Evolutionary conservation across 1,140 invertebrate species (phyloP), one percentile per base, ranked within the genome.

Genomic region (Trichonephila inaurata): DNA sequence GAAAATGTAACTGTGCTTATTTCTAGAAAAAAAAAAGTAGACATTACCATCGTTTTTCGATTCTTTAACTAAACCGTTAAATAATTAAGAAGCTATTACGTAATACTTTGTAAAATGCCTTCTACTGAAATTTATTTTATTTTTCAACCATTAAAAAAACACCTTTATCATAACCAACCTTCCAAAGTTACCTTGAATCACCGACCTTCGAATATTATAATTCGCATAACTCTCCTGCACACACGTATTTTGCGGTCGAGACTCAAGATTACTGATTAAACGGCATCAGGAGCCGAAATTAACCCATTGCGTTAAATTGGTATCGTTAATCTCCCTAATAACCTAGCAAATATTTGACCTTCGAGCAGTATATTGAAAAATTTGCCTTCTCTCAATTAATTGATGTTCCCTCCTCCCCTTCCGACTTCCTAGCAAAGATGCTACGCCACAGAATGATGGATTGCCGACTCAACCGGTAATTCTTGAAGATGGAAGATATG

Each of bases 301-400:
- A 64, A 40, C 72, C 72, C 33, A 28, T 77, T 33, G 72, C 72
- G 72, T 33, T 77, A 77, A 77, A 77, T 77, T 77, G 72, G 24
- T 40, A 24, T 19, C 33, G 33, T 77, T 33, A 77, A 77, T 77
- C 72, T 77, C 72, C 28, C 33, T 77, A 77, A 77, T 77, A 24
- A 77, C 72, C 72, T 28, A 40, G 16, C 72, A 77, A 77, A 77
- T 77, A 77, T 77, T 77, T 77, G 14, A 77, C 72, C 72, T 77
- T 77, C 28, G 72, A 77, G 24, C 72, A 33, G 28, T 77, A 77
- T 33, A 77, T 77, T 77, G 72, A 77, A 77, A 77, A 77, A 77
- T 77, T 77, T 33, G 14, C 72, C 28, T 40, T 40, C 28, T 8
- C 24, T 8, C 24, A 77, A 77, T 77, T 77, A 77, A 77, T 77